phyloP scores from a whole-genome alignment of 2,888 invertebrate genomes.

The Hartigia nigra region DNA sequence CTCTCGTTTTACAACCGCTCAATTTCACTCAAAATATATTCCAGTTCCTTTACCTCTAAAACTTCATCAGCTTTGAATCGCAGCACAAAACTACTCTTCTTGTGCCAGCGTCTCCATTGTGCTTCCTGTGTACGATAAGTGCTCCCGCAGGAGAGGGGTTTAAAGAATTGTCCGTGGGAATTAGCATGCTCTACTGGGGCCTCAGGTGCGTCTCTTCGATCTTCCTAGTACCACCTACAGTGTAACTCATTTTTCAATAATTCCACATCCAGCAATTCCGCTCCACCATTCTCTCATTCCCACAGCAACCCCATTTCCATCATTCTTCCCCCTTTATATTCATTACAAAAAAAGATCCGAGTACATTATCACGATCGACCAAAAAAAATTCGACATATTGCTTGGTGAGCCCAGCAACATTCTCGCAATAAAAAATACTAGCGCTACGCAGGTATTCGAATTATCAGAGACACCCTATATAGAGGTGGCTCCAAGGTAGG shows the following conservation, averaged over 20 bases:
- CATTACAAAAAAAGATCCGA: background rate
- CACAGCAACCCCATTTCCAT: background rate
- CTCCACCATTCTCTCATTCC: background rate
- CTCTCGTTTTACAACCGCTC: background rate
- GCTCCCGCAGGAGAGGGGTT: slow-evolving; percentile 31
- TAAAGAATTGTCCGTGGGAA: slow-evolving; percentile 52
- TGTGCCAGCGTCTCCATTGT: background rate
- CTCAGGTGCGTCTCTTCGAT: slow-evolving; percentile 51
- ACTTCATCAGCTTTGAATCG: background rate
- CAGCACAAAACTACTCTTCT: background rate
- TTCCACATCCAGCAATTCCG: background rate
- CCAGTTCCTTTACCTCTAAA: background rate
- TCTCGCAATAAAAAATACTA: background rate
- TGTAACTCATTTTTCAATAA: background rate
- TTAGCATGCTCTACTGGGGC: slow-evolving; percentile 49
- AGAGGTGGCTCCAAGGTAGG: background rate
- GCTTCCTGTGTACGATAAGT: background rate
- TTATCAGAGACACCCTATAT: slow-evolving; percentile 4
- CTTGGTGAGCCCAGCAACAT: background rate
- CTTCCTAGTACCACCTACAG: slow-evolving; percentile 1
- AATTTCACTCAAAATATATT: background rate
- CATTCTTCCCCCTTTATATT: background rate
- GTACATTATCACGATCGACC: background rate
- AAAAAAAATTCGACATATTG: background rate
- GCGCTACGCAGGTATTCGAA: background rate